Evolutionary conservation across 2,797 vertebrate species (phyloP), one percentile per base, ranked within the genome.

Genomic region (Pitangus sulphuratus): DNA sequence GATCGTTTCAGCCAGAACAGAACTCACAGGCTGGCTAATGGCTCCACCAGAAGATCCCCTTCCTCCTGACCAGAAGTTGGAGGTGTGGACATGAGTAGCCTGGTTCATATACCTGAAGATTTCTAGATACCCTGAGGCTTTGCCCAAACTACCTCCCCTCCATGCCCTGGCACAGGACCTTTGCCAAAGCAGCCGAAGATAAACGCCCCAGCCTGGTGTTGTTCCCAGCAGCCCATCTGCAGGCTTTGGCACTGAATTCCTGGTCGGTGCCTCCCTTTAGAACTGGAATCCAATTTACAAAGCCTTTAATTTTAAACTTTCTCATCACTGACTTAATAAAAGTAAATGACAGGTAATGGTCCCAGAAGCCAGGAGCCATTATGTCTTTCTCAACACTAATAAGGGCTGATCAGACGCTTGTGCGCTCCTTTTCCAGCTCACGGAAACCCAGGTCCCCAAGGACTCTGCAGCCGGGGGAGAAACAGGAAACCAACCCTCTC

Each of bases 281-380:
- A 95, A 79, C 85, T 45, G 77, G 48, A 97, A 93, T 96, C 87
- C 92, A 93, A 96, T 95, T 96, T 95, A 95, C 91, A 90, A 94
- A 96, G 89, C 81, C 96, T 97, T 95, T 97, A 96, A 97, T 97
- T 95, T 96, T 91, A 62, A 96, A 95, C 89, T 96, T 96, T 96
- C 83, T 96, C 88, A 89, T 93, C 91, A 69, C 57, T 12, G 92
- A 62, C 95, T 96, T 97, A 90, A 97, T 97, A 97, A 97, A 97
- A 97, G 57, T 91, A 90, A 95, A 97, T 97, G 96, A 97, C 96
- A 97, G 96, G 96, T 97, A 97, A 96, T 97, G 95, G 96, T 94
- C 94, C 74, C 91, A 94, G 94, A 95, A 97, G 96, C 94, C 96
- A 95, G 65, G 87, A 78, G 9, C 87, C 64, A 95, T 97, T 96